Evolutionary conservation across 1,140 invertebrate species (phyloP).

Genomic region (Drosophila pseudoobscura): DNA sequence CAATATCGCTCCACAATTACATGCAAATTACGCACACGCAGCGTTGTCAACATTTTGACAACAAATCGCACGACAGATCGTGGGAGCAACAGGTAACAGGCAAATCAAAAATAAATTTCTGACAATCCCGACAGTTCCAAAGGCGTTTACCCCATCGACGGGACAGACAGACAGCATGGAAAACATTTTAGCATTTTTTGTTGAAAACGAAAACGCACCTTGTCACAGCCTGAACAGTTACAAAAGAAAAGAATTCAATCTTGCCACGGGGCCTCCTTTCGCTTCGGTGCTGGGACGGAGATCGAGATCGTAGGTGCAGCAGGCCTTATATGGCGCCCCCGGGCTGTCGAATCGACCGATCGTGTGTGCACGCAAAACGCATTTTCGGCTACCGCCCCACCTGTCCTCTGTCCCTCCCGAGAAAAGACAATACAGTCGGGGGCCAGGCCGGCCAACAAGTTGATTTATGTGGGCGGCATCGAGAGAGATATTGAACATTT

Average conservation of each 20-base stretch:
- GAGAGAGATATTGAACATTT: slow-evolving; percentile 31
- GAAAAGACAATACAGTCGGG: slow-evolving; percentile 45
- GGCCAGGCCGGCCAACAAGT: slow-evolving; percentile 47
- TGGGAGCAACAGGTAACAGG: slow-evolving; percentile 50
- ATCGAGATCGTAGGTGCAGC: slow-evolving; percentile 64
- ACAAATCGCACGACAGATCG: slow-evolving; percentile 66
- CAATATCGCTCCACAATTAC: slow-evolving; percentile 56
- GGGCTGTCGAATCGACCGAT: slow-evolving; percentile 36
- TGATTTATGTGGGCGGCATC: slow-evolving; percentile 76
- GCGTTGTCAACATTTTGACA: slow-evolving; percentile 66
- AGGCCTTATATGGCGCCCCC: slow-evolving; percentile 72
- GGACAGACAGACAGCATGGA: slow-evolving; percentile 55
- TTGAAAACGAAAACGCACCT: slow-evolving; percentile 52
- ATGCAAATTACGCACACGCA: slow-evolving; percentile 66
- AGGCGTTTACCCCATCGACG: slow-evolving; percentile 53
- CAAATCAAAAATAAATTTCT: slow-evolving; percentile 42
- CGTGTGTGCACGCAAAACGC: slow-evolving; percentile 76
- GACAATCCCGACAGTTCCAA: slow-evolving; percentile 46
- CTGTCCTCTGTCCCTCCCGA: background rate
- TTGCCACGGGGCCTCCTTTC: slow-evolving; percentile 57
- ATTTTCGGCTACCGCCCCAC: slow-evolving; percentile 67
- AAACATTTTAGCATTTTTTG: slow-evolving; percentile 75
- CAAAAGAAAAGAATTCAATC: slow-evolving; percentile 72
- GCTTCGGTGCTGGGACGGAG: slow-evolving; percentile 3
- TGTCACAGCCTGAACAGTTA: slow-evolving; percentile 69